These are phyloP conservation scores for Bombus waltoni DNA, from an alignment of 1,140 invertebrate genomes.

Conservation along the genomic window DNA sequence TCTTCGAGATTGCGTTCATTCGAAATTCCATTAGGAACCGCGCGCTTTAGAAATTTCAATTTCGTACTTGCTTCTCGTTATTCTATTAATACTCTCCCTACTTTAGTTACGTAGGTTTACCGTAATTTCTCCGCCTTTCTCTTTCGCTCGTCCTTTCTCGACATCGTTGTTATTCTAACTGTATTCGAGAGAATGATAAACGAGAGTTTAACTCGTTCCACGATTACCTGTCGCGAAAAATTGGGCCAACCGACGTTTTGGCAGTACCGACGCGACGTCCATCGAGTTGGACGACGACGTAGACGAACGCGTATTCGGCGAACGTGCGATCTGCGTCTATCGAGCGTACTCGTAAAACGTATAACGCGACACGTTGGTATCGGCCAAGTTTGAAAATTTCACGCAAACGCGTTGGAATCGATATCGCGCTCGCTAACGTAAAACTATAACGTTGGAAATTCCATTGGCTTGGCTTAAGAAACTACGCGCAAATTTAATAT, in stretches of 20 bases:
- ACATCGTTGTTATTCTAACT: conserved; percentile 54
- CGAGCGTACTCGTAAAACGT: neutral
- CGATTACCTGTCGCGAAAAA: conserved; percentile 52
- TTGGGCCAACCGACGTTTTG: conserved; percentile 28
- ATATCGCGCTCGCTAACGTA: no score
- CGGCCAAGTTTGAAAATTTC: no score
- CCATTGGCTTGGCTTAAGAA: neutral
- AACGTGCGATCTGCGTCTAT: neutral
- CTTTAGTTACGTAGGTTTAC: neutral
- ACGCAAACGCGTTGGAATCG: no score
- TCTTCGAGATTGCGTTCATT: neutral
- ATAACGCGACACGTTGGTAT: neutral
- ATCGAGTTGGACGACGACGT: conserved; percentile 20
- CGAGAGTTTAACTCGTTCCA: neutral
- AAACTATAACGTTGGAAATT: neutral
- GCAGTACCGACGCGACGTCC: conserved; percentile 25
- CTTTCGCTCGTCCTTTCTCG: conserved; percentile 31
- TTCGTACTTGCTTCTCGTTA: no score
- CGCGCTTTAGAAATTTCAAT: neutral
- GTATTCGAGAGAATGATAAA: conserved; percentile 48
- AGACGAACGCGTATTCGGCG: neutral
- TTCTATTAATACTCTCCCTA: no score
- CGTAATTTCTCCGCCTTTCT: neutral
- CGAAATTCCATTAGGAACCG: neutral
- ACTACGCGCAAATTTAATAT: conserved; percentile 13